Percentiles rank a stretch among this genome's conserved stretches.
Conservation (phyloP, 2,113 vertebrate species). For the Isichthys henryi region DNA sequence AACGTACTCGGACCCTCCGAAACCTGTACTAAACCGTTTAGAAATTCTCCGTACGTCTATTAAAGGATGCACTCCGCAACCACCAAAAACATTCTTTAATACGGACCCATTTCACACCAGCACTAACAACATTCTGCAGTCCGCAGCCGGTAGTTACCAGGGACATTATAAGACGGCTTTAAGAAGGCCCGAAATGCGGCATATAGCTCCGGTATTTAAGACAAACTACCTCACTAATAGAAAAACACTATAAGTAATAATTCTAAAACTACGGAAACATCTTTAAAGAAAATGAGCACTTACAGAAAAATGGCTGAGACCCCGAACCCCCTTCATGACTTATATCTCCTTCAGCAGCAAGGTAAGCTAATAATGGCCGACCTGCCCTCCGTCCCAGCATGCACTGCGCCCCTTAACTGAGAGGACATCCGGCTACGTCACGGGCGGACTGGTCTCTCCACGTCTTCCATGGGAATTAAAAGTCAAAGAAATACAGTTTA, state of each 20-base stretch:
- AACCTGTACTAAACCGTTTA: too few relatives aligned
- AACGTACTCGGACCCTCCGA: background rate
- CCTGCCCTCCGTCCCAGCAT: slow-evolving; percentile 61
- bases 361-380: slow-evolving; percentile 44
- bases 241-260: background rate
- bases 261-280: background rate
- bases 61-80: background rate
- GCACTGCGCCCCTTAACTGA: slow-evolving; percentile 23
- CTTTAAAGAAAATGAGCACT: slow-evolving; percentile 11
- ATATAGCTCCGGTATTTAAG: background rate
- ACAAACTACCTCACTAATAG: background rate
- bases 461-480: background rate
- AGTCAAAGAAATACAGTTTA: background rate
- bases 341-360: slow-evolving; percentile 54
- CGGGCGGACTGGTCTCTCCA: background rate
- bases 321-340: slow-evolving; percentile 66
- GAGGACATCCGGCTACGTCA: background rate
- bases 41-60: background rate
- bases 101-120: background rate
- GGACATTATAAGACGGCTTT: background rate
- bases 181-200: background rate
- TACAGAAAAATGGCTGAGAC: slow-evolving; percentile 60
- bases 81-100: background rate
- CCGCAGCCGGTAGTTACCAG: background rate
- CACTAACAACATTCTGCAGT: background rate